Base-by-base conservation (phyloP, 2,797 vertebrate species). In the Smutsia temminckii region DNA sequence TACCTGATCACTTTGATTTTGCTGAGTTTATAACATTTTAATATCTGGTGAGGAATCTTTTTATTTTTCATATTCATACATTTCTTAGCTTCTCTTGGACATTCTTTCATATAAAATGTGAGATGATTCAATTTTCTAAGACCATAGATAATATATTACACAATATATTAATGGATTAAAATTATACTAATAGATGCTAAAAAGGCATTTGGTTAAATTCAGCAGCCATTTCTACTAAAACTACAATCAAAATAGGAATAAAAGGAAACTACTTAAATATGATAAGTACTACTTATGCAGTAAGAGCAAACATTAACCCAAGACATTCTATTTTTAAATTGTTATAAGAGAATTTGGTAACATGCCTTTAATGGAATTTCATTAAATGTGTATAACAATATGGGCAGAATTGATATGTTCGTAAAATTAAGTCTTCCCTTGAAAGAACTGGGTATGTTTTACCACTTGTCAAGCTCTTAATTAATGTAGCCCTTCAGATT, bases 1-100 rank as follows among this genome's bases (percentile, higher is more conserved):
- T 61, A 69, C 16, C 6, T 18, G 85, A 49, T 27, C 12, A 69
- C 71, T 81, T 81, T 55, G 27, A 81, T 89, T 79, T 80, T 71
- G 40, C 32, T 94, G 23, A 53, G 46, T 95, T 95, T 63, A 88
- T 75, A 61, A 23, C 8, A 71, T 86, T 89, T 96, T 89, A 80
- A 84, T 78, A 79, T 94, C 53, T 21, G 16, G 69, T n/a, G 89
- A 94, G 74, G 14, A 86, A 78, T 89, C 42, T 64, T 16, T 91
- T 92, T 90, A 85, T 95, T 91, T 97, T 96, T 91, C 32, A 92
- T 68, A 29, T 92, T 95, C 77, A 64, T 81, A 37, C 16, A 94
- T 89, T 85, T 93, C 34, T 92, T 94, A 68, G 37, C 42, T 81
- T 95, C 85, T 92, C 72, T 92, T 72, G 49, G 55, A 89, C 55